Percentiles rank a stretch among this genome's conserved stretches.
Evolutionary conservation across 2,113 vertebrate genomes (phyloP).

Genomic region (Calyptomena viridis): DNA sequence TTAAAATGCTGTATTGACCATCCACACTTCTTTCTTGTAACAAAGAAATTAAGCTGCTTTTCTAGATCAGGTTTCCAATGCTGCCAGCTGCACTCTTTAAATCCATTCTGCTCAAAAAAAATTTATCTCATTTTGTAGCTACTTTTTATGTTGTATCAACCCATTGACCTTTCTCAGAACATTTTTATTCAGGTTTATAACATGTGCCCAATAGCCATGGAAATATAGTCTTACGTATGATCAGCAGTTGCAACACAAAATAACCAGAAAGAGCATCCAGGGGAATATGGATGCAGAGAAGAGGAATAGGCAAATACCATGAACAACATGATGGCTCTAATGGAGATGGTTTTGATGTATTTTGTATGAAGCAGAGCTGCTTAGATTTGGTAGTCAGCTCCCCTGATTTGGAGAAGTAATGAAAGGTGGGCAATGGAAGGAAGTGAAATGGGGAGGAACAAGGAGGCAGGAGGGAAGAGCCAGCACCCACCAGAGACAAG

Average conservation of each 20-base stretch:
- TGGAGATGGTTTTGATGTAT: not conserved
- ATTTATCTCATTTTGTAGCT: not conserved
- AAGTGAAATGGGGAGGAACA: not conserved
- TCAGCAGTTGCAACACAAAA: not conserved
- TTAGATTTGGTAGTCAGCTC: not conserved
- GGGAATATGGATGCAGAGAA: not conserved
- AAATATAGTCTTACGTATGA: not conserved
- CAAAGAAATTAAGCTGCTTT: not conserved
- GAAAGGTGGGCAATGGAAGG: rapidly evolving
- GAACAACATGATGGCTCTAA: not conserved
- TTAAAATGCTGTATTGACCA: not conserved
- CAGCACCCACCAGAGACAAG: not conserved
- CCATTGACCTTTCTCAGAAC: not conserved
- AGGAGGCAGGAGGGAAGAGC: not conserved
- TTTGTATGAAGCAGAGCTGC: not conserved
- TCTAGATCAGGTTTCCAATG: not conserved
- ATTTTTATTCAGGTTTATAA: not conserved
- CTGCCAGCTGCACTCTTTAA: not conserved
- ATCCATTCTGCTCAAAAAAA: not conserved
- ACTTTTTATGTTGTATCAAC: not conserved
- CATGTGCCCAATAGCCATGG: not conserved
- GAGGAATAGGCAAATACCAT: not conserved
- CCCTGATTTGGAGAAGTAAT: not conserved
- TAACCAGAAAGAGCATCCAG: not conserved
- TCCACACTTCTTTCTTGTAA: not conserved